Conservation (phyloP, 30 jellyfish, hydroid and myxozoan species). For the Pelagia noctiluca region DNA sequence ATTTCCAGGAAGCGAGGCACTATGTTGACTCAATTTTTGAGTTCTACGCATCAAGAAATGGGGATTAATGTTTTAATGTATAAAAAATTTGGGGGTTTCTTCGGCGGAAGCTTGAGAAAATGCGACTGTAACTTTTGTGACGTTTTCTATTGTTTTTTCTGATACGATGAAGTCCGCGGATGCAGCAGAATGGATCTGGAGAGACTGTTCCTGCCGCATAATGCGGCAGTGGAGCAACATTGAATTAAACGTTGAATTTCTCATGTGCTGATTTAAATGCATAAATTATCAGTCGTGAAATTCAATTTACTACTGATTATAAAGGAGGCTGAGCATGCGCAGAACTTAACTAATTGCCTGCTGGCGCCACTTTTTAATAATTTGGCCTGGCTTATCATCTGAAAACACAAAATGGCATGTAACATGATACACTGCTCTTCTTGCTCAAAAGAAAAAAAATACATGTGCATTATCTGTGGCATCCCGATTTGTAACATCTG, state of each 20-base stretch:
- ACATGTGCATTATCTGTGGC: background rate
- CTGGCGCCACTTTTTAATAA: conserved; percentile 7
- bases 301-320: background rate
- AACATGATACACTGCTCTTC: conserved; percentile 1
- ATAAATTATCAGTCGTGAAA: background rate
- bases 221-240: conserved; percentile 27
- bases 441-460: background rate
- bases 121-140: too few species aligned
- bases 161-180: too few species aligned
- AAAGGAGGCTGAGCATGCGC: conserved; percentile 8
- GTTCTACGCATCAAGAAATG: too few species aligned
- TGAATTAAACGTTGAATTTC: conserved; percentile 2
- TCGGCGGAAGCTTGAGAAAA: too few species aligned
- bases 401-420: too few species aligned
- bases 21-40: too few species aligned
- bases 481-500: background rate
- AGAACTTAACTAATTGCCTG: background rate
- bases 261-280: conserved; percentile 7
- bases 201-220: conserved; percentile 43
- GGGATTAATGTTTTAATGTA: too few species aligned
- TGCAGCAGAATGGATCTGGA: conserved; percentile 44
- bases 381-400: too few species aligned
- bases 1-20: too few species aligned
- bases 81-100: too few species aligned
- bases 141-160: too few species aligned